Percentiles rank a stretch among this genome's conserved stretches.
phyloP scores from a whole-genome alignment of 2,113 vertebrate genomes.

The Eublepharis macularius region DNA sequence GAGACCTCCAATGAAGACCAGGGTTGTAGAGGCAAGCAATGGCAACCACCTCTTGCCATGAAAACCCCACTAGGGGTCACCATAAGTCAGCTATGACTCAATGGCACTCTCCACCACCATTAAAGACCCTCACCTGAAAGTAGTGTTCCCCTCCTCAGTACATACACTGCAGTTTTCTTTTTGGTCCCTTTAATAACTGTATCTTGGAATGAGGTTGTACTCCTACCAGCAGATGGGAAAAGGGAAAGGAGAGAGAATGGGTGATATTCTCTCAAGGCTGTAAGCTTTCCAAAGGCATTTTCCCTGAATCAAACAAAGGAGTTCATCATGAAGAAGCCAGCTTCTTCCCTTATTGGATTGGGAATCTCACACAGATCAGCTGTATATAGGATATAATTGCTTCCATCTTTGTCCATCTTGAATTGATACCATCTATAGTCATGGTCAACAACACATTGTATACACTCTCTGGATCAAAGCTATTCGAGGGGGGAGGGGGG shows the following conservation, averaged over 20 bases:
- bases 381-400: not conserved
- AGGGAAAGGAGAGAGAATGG: not conserved
- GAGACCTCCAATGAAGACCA: too few species aligned
- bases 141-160: too few species aligned
- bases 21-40: too few species aligned
- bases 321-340: not conserved
- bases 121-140: not conserved
- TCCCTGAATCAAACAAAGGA: not conserved
- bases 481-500: not conserved
- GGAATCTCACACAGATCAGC: not conserved
- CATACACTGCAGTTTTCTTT: not conserved
- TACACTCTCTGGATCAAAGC: not conserved
- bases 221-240: not conserved
- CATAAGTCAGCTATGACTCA: too few species aligned
- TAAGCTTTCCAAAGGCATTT: not conserved
- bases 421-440: not conserved
- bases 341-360: not conserved
- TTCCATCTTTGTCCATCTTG: not conserved
- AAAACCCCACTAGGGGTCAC: too few species aligned
- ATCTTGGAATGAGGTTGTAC: not conserved
- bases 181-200: not conserved
- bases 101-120: too few species aligned
- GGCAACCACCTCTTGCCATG: too few species aligned
- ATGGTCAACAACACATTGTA: not conserved
- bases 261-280: not conserved